Conservation (phyloP, 2,113 vertebrate genomes). For the Hyperopisus bebe region DNA sequence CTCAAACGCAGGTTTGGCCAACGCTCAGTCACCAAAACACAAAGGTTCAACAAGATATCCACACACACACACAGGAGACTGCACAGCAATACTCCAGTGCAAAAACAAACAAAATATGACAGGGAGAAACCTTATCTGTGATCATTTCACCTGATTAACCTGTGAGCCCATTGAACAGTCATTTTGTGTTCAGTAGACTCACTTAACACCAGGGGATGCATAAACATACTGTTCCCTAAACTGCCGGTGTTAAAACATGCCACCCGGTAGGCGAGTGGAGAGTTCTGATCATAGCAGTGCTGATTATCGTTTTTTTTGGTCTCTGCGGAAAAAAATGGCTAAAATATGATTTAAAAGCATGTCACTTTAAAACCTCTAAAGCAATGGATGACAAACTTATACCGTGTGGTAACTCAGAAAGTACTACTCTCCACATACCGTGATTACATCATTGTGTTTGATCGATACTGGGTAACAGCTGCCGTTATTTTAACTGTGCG, state of each 20-base stretch:
- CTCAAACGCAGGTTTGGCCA: not conserved
- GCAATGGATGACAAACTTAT: not conserved
- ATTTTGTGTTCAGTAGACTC: not conserved
- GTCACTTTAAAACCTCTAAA: too few relatives aligned
- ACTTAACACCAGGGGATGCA: not conserved
- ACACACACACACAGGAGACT: not conserved
- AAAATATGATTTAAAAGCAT: not conserved
- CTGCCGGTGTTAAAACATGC: not conserved
- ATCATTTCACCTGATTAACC: not conserved
- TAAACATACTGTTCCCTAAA: not conserved
- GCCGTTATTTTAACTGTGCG: not conserved
- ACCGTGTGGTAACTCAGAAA: not conserved
- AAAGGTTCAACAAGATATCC: not conserved
- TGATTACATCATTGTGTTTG: not conserved
- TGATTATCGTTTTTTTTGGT: not conserved
- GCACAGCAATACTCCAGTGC: not conserved
- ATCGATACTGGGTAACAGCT: not conserved
- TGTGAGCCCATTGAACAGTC: not conserved
- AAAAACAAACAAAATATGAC: not conserved
- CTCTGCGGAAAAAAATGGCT: not conserved
- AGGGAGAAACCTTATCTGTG: not conserved
- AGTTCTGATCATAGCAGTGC: not conserved
- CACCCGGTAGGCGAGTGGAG: not conserved
- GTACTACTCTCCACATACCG: not conserved
- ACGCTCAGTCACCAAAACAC: not conserved